phyloP scores from a whole-genome alignment of 2,113 vertebrate species.

The Microtus oregoni region DNA sequence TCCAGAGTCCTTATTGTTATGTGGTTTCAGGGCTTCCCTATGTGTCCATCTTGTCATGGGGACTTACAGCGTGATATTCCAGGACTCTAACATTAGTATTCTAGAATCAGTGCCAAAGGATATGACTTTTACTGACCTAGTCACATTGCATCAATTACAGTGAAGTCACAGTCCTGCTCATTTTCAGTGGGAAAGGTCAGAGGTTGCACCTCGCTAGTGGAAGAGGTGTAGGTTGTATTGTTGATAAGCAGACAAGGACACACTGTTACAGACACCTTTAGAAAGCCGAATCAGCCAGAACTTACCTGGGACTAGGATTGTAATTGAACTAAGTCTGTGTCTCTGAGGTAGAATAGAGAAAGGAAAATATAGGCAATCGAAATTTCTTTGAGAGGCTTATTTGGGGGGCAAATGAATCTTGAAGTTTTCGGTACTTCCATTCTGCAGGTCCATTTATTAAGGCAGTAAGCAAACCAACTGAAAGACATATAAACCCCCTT shows the following conservation, averaged over 20 bases:
- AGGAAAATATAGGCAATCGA: background rate
- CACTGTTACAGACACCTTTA: background rate
- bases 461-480: slow-evolving; percentile 16
- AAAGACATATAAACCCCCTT: slow-evolving; percentile 45
- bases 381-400: slow-evolving; percentile 46
- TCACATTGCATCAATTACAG: background rate
- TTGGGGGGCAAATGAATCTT: slow-evolving; percentile 21
- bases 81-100: background rate
- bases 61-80: background rate
- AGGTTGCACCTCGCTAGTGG: background rate
- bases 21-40: background rate
- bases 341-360: background rate
- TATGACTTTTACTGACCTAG: slow-evolving; percentile 2
- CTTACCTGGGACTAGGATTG: slow-evolving; percentile 12
- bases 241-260: background rate
- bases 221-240: background rate
- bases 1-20: background rate
- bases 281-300: slow-evolving; percentile 36
- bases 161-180: background rate
- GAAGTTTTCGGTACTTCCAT: slow-evolving; percentile 26
- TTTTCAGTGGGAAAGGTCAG: slow-evolving; percentile 27
- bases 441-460: slow-evolving; percentile 39
- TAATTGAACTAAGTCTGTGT: slow-evolving; percentile 25
- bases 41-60: background rate
- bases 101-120: background rate